A percentile compares a stretch with the other conserved stretches of the same genome.
These are phyloP conservation scores for Dryas iulia DNA, from an alignment of 1,140 invertebrate species.

Conservation along the genomic window DNA sequence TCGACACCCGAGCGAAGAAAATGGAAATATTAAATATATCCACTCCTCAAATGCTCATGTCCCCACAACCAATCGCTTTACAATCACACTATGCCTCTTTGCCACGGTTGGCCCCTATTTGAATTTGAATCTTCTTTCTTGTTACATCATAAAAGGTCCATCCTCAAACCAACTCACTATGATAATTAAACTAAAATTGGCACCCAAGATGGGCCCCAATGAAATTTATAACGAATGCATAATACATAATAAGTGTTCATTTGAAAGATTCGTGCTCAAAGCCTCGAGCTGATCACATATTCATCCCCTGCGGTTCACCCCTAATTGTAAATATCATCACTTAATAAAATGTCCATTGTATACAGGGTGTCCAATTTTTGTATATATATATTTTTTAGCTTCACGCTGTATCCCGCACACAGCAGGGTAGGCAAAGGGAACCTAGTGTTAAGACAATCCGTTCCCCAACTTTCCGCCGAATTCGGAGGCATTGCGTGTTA, in stretches of 20 bases:
- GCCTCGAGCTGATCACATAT: conserved; percentile 20
- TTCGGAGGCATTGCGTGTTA: too few species aligned
- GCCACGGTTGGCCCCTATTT: too few species aligned
- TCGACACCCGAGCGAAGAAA: too few species aligned
- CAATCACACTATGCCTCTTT: too few species aligned
- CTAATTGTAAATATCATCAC: conserved; percentile 28
- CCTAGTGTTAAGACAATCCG: too few species aligned
- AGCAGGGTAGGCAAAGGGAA: too few species aligned
- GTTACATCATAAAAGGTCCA: neutral
- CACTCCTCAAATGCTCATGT: too few species aligned
- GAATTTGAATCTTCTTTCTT: neutral
- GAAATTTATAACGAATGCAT: conserved; percentile 8
- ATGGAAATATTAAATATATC: too few species aligned
- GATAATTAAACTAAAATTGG: neutral
- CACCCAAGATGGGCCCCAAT: neutral
- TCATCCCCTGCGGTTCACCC: conserved; percentile 23
- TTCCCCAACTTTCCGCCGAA: too few species aligned
- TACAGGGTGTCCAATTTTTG: neutral
- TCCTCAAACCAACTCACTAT: neutral
- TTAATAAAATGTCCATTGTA: conserved; percentile 15
- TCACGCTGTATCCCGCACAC: too few species aligned
- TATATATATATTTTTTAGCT: neutral
- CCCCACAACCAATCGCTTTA: too few species aligned
- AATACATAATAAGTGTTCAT: neutral
- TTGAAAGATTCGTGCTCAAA: neutral